phyloP scores from a whole-genome alignment of 2,797 vertebrate genomes.

The Diplodus puntazzo region DNA sequence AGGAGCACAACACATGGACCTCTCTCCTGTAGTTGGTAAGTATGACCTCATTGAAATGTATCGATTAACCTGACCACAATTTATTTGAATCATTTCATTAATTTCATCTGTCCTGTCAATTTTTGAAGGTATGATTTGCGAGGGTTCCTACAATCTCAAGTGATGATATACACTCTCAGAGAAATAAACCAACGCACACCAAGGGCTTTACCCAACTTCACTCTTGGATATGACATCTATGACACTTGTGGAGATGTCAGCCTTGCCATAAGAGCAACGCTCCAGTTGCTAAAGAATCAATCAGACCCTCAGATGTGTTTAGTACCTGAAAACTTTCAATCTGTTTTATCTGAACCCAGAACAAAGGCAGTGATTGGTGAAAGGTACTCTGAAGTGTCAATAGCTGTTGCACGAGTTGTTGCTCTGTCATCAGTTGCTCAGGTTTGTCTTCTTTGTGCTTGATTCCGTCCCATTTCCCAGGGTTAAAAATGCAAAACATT shows the following conservation, averaged over 20 bases:
- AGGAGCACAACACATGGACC: background rate
- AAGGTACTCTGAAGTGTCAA: constrained; percentile 60
- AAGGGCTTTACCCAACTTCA: constrained; percentile 54
- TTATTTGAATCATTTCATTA: background rate
- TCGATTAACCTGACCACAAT: background rate
- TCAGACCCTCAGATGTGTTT: constrained; percentile 29
- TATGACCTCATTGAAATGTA: background rate
- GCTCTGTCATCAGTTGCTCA: constrained; percentile 70
- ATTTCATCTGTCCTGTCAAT: background rate
- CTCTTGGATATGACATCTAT: constrained; percentile 73
- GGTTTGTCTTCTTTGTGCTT: constrained; percentile 53
- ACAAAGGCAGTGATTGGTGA: constrained; percentile 72
- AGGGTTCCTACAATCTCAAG: constrained; percentile 48
- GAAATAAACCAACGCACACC: constrained; percentile 55
- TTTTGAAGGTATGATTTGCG: constrained; percentile 27
- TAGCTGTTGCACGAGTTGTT: constrained; percentile 65
- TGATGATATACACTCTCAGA: constrained; percentile 68
- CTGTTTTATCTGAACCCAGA: constrained; percentile 19
- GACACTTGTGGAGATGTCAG: constrained; percentile 73
- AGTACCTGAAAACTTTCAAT: background rate
- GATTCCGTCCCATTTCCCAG: background rate
- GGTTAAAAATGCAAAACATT: background rate
- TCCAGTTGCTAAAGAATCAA: constrained; percentile 46
- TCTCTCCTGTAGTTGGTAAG: constrained; percentile 54
- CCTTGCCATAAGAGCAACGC: constrained; percentile 53